Conservation (phyloP, 2,888 invertebrate genomes). For the Oscheius sp. region DNA sequence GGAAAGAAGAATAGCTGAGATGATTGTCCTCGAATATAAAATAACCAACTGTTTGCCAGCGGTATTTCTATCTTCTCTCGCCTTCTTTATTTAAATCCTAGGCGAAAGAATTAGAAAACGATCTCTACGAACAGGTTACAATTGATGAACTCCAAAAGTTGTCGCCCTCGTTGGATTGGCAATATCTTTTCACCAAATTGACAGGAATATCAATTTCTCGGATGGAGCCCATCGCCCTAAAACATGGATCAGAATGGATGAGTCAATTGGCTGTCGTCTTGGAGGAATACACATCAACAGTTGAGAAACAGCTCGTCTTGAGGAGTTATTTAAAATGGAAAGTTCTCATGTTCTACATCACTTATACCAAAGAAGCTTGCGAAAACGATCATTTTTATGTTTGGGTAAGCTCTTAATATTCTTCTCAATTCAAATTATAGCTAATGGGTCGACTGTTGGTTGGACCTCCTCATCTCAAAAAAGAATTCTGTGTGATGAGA, state of each 20-base stretch:
- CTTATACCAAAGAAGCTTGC: slow-evolving; percentile 42
- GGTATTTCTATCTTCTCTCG: slow-evolving; percentile 17
- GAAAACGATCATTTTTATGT: neutral
- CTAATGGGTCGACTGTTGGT: slow-evolving; percentile 35
- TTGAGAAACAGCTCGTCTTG: slow-evolving; percentile 33
- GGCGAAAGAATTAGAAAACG: slow-evolving; percentile 41
- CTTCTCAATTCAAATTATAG: slow-evolving; percentile 17
- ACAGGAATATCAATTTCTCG: slow-evolving; percentile 31
- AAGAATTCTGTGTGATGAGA: slow-evolving; percentile 47
- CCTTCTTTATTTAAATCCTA: neutral
- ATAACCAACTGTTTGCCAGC: slow-evolving; percentile 43
- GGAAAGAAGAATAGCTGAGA: slow-evolving; percentile 42
- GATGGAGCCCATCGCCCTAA: slow-evolving; percentile 43
- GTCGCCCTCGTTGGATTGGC: slow-evolving; percentile 50
- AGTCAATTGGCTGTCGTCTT: slow-evolving; percentile 38
- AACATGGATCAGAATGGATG: slow-evolving; percentile 46
- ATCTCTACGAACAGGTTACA: slow-evolving; percentile 40
- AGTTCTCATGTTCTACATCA: slow-evolving; percentile 43
- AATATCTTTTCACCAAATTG: slow-evolving; percentile 42
- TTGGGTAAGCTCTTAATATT: neutral
- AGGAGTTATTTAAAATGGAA: slow-evolving; percentile 50
- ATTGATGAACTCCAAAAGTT: slow-evolving; percentile 39
- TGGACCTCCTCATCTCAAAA: slow-evolving; percentile 42
- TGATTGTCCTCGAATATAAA: slow-evolving; percentile 48
- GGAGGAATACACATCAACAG: slow-evolving; percentile 20